Conservation (phyloP, 2,888 invertebrate genomes). For the Macaria liturata region DNA sequence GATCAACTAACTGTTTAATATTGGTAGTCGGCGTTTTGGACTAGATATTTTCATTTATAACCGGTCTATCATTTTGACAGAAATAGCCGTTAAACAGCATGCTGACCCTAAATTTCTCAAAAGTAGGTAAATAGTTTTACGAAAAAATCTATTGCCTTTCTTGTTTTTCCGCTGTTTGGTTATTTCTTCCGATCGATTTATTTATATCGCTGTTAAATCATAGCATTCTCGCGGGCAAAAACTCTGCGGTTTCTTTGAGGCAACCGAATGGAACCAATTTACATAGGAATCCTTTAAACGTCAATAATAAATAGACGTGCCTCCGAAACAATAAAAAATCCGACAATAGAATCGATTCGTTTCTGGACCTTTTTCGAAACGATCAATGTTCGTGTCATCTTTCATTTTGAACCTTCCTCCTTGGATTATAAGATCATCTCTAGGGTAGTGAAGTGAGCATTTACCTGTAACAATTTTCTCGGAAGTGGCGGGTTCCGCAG, state of each 20-base stretch:
- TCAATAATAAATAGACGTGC: slow-evolving; percentile 61
- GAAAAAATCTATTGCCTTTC: slow-evolving; percentile 10
- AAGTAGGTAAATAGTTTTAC: slow-evolving; percentile 34
- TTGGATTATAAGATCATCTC: slow-evolving; percentile 13
- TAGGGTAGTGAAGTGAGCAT: slow-evolving; percentile 1
- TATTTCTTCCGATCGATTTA: slow-evolving; percentile 33
- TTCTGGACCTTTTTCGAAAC: slow-evolving; percentile 15
- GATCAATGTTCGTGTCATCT: background rate
- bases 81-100: slow-evolving; percentile 31
- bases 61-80: slow-evolving; percentile 35
- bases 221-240: slow-evolving; percentile 38
- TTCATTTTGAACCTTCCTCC: slow-evolving; percentile 17
- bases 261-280: slow-evolving; percentile 53
- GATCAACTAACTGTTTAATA: slow-evolving; percentile 47
- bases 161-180: slow-evolving; percentile 15
- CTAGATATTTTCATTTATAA: slow-evolving; percentile 36
- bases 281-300: slow-evolving; percentile 64
- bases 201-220: slow-evolving; percentile 47
- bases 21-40: slow-evolving; percentile 34
- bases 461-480: slow-evolving; percentile 32
- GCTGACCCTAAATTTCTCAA: slow-evolving; percentile 35
- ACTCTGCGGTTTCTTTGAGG: slow-evolving; percentile 57
- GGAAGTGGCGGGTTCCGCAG: slow-evolving; percentile 33
- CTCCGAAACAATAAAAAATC: slow-evolving; percentile 56
- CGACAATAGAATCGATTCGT: slow-evolving; percentile 29